Conservation (phyloP, 2,888 invertebrate genomes). For the Drosophila nigritarsus region DNA sequence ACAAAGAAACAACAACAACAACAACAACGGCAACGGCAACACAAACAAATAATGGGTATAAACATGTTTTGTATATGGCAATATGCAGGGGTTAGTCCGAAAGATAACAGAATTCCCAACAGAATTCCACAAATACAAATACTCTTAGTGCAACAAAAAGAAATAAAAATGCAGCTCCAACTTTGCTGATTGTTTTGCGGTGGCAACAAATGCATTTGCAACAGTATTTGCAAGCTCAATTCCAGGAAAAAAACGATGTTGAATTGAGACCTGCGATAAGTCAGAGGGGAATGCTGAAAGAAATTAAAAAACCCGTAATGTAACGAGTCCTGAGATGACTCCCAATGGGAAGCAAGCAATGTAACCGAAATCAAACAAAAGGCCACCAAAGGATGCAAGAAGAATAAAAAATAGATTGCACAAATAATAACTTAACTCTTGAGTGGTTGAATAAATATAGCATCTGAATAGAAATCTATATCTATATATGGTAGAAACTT, state of each 20-base stretch:
- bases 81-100: constrained; percentile 32
- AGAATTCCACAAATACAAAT: constrained; percentile 10
- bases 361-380: background rate
- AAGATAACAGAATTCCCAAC: constrained; percentile 17
- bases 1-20: constrained; percentile 19
- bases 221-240: constrained; percentile 4
- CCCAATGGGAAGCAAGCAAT: background rate
- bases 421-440: background rate
- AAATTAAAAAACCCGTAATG: constrained; percentile 3
- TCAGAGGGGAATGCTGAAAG: background rate
- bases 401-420: background rate
- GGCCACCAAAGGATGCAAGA: background rate
- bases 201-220: constrained; percentile 43
- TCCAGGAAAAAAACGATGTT: constrained; percentile 8
- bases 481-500: background rate
- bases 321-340: background rate
- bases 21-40: constrained; percentile 10
- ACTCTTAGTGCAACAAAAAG: background rate
- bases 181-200: constrained; percentile 43
- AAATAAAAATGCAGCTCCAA: constrained; percentile 27
- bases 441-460: too few species aligned
- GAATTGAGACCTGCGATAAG: background rate
- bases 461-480: accelerated
- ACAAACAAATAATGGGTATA: constrained; percentile 11
- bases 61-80: constrained; percentile 13